Evolutionary conservation across 2,797 vertebrate genomes (phyloP).

Genomic region (Helicolenus hilgendorfi): DNA sequence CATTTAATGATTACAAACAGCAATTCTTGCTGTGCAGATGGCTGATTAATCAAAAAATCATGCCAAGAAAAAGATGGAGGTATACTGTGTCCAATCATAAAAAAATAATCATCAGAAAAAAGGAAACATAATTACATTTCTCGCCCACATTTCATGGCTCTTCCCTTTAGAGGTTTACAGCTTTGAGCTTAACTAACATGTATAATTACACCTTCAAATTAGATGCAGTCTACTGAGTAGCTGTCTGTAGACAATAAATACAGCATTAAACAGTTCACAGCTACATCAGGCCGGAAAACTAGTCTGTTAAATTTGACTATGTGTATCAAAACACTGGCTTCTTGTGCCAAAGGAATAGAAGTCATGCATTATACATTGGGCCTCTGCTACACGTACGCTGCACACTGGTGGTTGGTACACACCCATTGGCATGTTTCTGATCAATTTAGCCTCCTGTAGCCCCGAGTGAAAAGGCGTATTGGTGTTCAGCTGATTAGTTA

Average conservation of each 20-base stretch:
- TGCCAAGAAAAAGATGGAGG: constrained; percentile 27
- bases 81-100: constrained; percentile 10
- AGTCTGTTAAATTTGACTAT: constrained; percentile 43
- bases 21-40: constrained; percentile 46
- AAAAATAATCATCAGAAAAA: constrained; percentile 19
- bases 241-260: constrained; percentile 61
- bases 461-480: neutral
- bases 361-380: constrained; percentile 78
- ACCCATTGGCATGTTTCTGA: constrained; percentile 63
- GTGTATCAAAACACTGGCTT: constrained; percentile 58
- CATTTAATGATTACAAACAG: constrained; percentile 30
- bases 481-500: constrained; percentile 28
- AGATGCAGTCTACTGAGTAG: constrained; percentile 53
- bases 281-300: constrained; percentile 2
- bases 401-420: constrained; percentile 50
- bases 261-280: constrained; percentile 48
- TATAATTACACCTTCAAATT: constrained; percentile 77
- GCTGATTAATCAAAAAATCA: constrained; percentile 57
- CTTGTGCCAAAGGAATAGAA: constrained; percentile 67
- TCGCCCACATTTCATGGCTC: constrained; percentile 24
- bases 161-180: constrained; percentile 16
- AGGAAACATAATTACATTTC: constrained; percentile 50
- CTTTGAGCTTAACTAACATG: constrained; percentile 57
- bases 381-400: constrained; percentile 49
- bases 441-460: constrained; percentile 52